A percentile compares a stretch with the other conserved stretches of the same genome.
Conservation (phyloP, 2,113 vertebrate species). For the Ceuthmochares aereus region DNA sequence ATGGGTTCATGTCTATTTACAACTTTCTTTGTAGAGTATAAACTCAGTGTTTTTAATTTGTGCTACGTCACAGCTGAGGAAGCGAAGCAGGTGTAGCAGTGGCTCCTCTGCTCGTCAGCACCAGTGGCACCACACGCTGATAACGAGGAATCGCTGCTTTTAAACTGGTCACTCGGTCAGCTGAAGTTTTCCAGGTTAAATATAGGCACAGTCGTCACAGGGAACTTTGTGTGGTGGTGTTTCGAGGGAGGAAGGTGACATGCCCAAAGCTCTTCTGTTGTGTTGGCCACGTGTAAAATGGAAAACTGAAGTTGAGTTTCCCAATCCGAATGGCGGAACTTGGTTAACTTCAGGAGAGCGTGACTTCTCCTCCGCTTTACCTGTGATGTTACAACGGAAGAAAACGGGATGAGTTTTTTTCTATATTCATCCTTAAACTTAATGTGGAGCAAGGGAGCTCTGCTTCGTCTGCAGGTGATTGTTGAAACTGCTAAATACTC, state of each 20-base stretch:
- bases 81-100: background rate
- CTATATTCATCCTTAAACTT: background rate
- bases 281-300: background rate
- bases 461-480: background rate
- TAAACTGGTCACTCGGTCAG: background rate
- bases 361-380: background rate
- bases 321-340: background rate
- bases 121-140: accelerated
- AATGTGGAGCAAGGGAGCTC: background rate
- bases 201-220: too few species aligned
- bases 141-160: background rate
- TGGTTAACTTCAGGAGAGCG: background rate
- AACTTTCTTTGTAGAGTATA: background rate
- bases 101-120: background rate
- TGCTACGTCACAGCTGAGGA: accelerated
- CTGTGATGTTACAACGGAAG: background rate
- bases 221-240: too few species aligned
- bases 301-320: background rate
- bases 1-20: accelerated
- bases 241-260: background rate
- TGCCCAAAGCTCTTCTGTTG: background rate
- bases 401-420: background rate
- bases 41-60: accelerated
- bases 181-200: too few species aligned
- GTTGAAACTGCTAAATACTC: background rate